These are phyloP conservation scores for Diploptera punctata DNA, from an alignment of 2,888 invertebrate genomes.

Conservation along the genomic window DNA sequence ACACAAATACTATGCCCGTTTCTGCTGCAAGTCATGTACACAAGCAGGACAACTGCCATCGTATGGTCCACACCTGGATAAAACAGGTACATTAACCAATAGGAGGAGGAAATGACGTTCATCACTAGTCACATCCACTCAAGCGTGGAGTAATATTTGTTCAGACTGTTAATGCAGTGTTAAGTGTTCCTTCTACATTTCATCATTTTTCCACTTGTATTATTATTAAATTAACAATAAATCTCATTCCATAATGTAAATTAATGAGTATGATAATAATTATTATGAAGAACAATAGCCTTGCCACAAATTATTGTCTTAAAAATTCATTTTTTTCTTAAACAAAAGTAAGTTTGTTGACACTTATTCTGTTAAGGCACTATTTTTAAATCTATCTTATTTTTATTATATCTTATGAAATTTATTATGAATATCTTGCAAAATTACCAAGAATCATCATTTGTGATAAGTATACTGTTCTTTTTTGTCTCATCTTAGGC, in stretches of 20 bases:
- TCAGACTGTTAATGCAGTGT: constrained; percentile 22
- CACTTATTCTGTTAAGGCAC: too few relatives aligned
- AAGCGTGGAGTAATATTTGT: background rate
- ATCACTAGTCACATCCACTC: constrained; percentile 27
- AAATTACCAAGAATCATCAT: too few relatives aligned
- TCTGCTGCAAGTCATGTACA: constrained; percentile 94
- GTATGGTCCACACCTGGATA: constrained; percentile 56
- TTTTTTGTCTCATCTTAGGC: too few relatives aligned
- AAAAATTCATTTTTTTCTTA: too few relatives aligned
- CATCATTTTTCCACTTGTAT: background rate
- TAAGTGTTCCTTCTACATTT: constrained; percentile 31
- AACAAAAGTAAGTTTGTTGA: too few relatives aligned
- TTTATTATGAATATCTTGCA: too few relatives aligned
- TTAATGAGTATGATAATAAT: too few relatives aligned
- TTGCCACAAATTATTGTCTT: too few relatives aligned
- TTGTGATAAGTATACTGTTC: too few relatives aligned
- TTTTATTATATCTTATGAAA: too few relatives aligned
- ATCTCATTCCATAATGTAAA: constrained; percentile 24
- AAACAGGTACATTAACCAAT: constrained; percentile 8
- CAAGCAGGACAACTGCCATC: constrained; percentile 77
- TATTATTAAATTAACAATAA: background rate
- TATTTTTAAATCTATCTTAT: too few relatives aligned
- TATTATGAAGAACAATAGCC: background rate
- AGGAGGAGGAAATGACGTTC: constrained; percentile 36
- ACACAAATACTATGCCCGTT: constrained; percentile 86